Evolutionary conservation across 2,113 vertebrate genomes (phyloP).

Genomic region (Candoia aspera): DNA sequence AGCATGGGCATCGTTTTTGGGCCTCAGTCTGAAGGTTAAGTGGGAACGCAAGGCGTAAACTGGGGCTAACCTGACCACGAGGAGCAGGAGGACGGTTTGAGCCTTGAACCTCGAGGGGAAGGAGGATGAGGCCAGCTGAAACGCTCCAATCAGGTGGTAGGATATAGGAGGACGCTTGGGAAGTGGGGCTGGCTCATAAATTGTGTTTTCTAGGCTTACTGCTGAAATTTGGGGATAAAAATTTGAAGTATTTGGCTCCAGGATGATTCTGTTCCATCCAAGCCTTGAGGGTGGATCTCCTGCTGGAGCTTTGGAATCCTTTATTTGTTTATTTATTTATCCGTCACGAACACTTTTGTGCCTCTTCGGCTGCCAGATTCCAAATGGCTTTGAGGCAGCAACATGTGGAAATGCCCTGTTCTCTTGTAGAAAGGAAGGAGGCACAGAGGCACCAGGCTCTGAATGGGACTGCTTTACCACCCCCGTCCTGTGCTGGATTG

Average conservation of each 20-base stretch:
- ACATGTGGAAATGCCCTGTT: background rate
- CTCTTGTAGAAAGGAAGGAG: background rate
- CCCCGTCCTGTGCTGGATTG: background rate
- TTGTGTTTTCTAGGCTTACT: background rate
- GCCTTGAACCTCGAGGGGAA: background rate
- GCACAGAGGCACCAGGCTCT: background rate
- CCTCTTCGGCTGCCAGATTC: background rate
- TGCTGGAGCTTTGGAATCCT: background rate
- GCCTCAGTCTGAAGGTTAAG: background rate
- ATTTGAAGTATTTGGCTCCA: background rate
- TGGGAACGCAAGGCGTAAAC: background rate
- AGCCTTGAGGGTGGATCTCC: background rate
- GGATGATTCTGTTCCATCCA: background rate
- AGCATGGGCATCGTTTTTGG: background rate
- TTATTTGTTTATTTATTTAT: background rate
- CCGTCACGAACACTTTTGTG: background rate
- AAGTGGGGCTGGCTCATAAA: background rate
- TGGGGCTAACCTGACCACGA: background rate
- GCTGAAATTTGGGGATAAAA: background rate
- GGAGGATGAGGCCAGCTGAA: background rate
- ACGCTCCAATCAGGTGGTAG: background rate
- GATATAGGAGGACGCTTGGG: background rate
- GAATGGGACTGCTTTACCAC: background rate
- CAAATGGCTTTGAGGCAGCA: background rate
- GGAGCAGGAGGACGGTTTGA: background rate